Conservation (phyloP, 2,888 invertebrate genomes). For the Tipula helvola region DNA sequence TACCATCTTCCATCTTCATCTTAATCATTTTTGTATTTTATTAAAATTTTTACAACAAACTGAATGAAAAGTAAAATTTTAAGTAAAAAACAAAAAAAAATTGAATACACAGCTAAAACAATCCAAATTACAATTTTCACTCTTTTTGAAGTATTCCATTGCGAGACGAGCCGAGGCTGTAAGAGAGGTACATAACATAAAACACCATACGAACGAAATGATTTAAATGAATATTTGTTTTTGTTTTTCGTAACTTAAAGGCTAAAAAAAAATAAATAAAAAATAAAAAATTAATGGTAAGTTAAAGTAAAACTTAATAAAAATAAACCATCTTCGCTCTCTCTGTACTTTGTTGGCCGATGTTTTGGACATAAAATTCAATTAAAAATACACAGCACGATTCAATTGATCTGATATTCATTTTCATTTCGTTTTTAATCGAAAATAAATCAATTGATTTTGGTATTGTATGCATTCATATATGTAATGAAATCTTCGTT, state of each 20-base stretch:
- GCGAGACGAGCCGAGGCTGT: neutral
- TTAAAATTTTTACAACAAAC: neutral
- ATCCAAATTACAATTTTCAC: neutral
- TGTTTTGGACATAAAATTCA: slow-evolving; percentile 8
- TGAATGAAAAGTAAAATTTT: neutral
- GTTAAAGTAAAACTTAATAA: neutral
- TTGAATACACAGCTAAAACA: neutral
- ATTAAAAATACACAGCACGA: slow-evolving; percentile 9
- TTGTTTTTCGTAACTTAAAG: neutral
- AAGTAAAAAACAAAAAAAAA: neutral
- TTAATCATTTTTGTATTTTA: neutral
- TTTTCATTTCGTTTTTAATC: neutral
- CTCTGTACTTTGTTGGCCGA: neutral
- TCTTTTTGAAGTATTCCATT: neutral
- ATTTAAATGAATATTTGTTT: neutral
- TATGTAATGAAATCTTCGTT: neutral
- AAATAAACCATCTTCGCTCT: neutral
- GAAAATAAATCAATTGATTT: slow-evolving; percentile 9
- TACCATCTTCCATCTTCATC: neutral
- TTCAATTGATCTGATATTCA: slow-evolving; percentile 8
- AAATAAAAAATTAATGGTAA: neutral
- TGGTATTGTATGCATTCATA: neutral
- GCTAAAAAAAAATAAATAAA: neutral
- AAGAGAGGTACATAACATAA: neutral
- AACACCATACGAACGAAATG: neutral